Base-by-base conservation (phyloP, 1,140 invertebrate genomes). In the Hyles vespertilio region DNA sequence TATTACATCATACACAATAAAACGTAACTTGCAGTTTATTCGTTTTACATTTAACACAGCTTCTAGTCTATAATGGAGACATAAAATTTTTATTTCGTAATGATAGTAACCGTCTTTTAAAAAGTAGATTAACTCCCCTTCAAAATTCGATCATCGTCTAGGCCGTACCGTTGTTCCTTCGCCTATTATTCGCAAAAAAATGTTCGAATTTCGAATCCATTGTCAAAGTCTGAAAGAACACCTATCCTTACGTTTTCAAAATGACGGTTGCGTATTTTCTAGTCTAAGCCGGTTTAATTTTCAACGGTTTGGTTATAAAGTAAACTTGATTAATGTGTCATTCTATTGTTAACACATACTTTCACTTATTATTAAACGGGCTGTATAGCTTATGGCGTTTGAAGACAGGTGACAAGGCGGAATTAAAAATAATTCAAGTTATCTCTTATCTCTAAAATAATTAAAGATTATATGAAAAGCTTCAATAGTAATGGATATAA, bases 121-220 rank as follows among this genome's bases (percentile, higher is more conserved):
- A 5, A 40, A 40, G 8, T 40, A 40, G 4, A 40, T 5, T 40
- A 40, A 5, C 58, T 70, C 67, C 75, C 74, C 71, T 76, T 56
- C 11, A 8, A 12, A 22, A 50, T 32, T 32, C 5, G 8, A 79
- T 78, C 77, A 72, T 79, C 65, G 67, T 61, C 69, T 59, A 74
- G 64, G 67, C 69, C 68, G 65, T 48, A 65, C 63, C 67, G 53
- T 65, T 58, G 62, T 77, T 74, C 67, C 69, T 76, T 68, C 58
- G 64, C 66, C 67, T 67, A 71, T 70, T 32, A 69, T 70, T 69
- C 49, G 75, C 74, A 65, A 74, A 79, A 78, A 79, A 77, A 74
- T 62, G 63, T 51, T 61, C 59, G 56, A 67, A 59, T 47, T 50
- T 50, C 22, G 32, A 50, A 50, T 57, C 67, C 67, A 74, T 76